Evolutionary conservation across 2,797 vertebrate genomes (phyloP).

Genomic region (Nothura maculosa): DNA sequence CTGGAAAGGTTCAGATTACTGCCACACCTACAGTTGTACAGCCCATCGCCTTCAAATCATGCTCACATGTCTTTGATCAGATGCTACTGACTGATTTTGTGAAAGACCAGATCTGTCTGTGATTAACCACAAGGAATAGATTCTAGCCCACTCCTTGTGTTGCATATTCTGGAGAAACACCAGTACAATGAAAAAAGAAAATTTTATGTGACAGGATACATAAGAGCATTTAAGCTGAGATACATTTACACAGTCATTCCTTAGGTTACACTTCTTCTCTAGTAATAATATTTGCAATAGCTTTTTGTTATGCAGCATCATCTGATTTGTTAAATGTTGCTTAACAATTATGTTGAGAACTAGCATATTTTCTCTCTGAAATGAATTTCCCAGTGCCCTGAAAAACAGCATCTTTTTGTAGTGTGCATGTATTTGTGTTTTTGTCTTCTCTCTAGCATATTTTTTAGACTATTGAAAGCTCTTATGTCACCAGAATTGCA

Average conservation of each 20-base stretch:
- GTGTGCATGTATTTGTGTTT: accelerated
- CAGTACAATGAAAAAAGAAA: neutral
- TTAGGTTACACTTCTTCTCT: neutral
- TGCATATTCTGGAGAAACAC: neutral
- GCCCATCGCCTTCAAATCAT: neutral
- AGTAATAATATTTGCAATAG: neutral
- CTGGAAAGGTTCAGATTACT: neutral
- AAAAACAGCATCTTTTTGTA: neutral
- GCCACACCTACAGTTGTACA: neutral
- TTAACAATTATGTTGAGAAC: neutral
- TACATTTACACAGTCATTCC: neutral
- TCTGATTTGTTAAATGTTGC: neutral
- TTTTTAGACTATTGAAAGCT: neutral
- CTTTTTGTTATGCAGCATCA: neutral
- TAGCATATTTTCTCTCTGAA: neutral
- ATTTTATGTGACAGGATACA: neutral
- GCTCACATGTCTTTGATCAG: neutral
- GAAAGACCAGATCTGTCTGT: neutral
- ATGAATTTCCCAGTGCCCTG: neutral
- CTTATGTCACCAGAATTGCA: neutral
- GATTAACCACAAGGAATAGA: neutral
- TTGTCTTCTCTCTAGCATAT: neutral
- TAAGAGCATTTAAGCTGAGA: neutral
- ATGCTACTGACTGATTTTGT: neutral
- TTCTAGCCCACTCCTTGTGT: accelerated